Base-by-base conservation (phyloP, 92 coral and sea anemone genomes). In the Phenganax marumi region DNA sequence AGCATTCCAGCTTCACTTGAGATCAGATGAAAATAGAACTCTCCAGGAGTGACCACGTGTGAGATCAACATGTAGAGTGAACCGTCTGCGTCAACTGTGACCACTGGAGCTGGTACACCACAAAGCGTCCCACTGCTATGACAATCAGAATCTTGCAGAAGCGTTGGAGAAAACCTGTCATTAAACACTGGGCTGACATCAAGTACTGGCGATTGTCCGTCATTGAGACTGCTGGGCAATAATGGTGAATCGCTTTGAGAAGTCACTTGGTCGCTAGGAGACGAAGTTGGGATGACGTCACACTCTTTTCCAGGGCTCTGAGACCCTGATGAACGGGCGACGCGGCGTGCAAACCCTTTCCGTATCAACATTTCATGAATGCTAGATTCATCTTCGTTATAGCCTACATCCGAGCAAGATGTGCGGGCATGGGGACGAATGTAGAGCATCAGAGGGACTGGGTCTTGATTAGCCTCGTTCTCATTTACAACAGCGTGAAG, bases 11-110 rank as follows among this genome's bases (percentile, higher is more conserved):
- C 98, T 70, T 95, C 98, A 47, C 92, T 90, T 55, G 97, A 90
- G 54, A 92, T 91, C 47, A 92, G 90, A 84, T 95, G 97, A 43
- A 95, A 97, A 52, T 90, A 95, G 86, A 92, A 92, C 90, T 95
- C 90, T 71, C 91, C 90, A 12, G 97, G 96, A 61, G 66, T 76
- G 61, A 90, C 89, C 19, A 92, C 87, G 85, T 91, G 96, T 4
- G 98, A 86, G 89, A 95, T 89, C 85, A 95, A 84, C 87, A 95
- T 89, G 64, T 81, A 92, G 14, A 95, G 76, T 19, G 90, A 89
- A 7, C 82, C 82, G 50, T 77, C 82, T 12, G 71, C 58, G 12
- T 77, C 82, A n/a, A 83, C 55, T 26, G 91, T 90, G 65, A 81
- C 81, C 39, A 72, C 82, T 50, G 85, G 84, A n/a, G 79, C 77